These are phyloP conservation scores for Heterodera filipjevi DNA, from an alignment of 2,888 invertebrate species.

Conservation along the genomic window DNA sequence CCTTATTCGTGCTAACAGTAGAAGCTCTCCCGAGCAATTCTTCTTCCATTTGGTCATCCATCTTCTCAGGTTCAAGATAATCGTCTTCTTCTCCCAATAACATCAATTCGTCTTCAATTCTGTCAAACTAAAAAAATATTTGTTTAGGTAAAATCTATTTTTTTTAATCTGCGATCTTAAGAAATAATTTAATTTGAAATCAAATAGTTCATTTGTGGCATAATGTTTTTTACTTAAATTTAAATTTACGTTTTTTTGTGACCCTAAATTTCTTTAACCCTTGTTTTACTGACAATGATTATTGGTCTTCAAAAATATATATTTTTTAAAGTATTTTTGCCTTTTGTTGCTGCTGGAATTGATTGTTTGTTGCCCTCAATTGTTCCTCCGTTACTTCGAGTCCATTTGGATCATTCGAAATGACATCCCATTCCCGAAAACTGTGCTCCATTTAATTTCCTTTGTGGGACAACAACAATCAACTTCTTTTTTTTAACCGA, in stretches of 20 bases:
- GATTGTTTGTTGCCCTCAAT: neutral
- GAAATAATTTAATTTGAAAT: neutral
- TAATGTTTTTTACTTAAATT: too few relatives aligned
- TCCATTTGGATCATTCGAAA: conserved; percentile 2
- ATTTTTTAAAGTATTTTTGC: too few relatives aligned
- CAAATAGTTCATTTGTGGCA: neutral
- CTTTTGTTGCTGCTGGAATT: neutral
- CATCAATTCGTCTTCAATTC: neutral
- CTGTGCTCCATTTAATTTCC: neutral
- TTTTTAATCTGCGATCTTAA: too few relatives aligned
- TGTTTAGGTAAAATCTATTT: too few relatives aligned
- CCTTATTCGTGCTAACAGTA: neutral
- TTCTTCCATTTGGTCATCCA: conserved; percentile 2
- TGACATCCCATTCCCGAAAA: neutral
- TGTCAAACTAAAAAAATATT: neutral
- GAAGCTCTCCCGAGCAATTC: neutral
- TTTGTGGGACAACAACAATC: neutral
- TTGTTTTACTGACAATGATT: too few relatives aligned
- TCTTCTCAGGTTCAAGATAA: neutral
- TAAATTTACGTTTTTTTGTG: too few relatives aligned
- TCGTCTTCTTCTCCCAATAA: neutral
- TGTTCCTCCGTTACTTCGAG: conserved; percentile 17
- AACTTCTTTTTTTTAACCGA: neutral
- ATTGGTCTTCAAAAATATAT: too few relatives aligned
- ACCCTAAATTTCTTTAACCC: too few relatives aligned